Evolutionary conservation across 1,140 invertebrate species (phyloP).

Genomic region (Macrobrachium rosenbergii): DNA sequence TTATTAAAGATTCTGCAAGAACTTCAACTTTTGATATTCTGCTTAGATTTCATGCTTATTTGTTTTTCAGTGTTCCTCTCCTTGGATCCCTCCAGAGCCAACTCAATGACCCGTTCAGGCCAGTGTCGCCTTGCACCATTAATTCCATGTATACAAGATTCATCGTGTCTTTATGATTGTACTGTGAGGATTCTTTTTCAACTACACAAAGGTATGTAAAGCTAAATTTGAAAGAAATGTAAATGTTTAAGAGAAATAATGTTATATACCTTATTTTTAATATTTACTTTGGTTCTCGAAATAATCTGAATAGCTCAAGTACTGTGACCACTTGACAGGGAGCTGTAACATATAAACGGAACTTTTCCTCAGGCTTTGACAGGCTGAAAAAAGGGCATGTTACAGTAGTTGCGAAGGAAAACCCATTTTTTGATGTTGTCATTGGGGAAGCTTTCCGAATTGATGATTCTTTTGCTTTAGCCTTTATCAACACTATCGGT

Average conservation of each 20-base stretch:
- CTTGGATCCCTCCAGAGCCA: constrained; percentile 91
- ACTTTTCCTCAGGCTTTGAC: too few species aligned
- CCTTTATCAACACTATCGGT: too few species aligned
- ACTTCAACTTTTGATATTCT: neutral
- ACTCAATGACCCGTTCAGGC: constrained; percentile 96
- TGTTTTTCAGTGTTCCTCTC: constrained; percentile 87
- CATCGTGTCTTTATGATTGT: constrained; percentile 96
- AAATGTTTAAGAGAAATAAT: neutral
- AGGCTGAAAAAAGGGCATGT: too few species aligned
- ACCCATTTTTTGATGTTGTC: too few species aligned
- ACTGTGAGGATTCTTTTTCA: constrained; percentile 96
- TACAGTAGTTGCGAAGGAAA: too few species aligned
- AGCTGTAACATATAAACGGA: too few species aligned
- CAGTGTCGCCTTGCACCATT: constrained; percentile 96
- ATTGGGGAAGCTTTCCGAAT: too few species aligned
- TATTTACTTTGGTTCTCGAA: too few species aligned
- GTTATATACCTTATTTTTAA: neutral
- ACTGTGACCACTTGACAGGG: too few species aligned
- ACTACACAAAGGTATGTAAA: constrained; percentile 82
- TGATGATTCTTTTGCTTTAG: too few species aligned
- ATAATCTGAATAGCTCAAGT: too few species aligned
- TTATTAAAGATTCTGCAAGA: neutral
- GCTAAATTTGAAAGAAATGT: constrained; percentile 10
- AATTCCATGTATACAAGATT: constrained; percentile 98
- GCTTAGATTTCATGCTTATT: constrained; percentile 25